Conservation (phyloP, 2,888 invertebrate genomes). For the Mesochorus sp. region DNA sequence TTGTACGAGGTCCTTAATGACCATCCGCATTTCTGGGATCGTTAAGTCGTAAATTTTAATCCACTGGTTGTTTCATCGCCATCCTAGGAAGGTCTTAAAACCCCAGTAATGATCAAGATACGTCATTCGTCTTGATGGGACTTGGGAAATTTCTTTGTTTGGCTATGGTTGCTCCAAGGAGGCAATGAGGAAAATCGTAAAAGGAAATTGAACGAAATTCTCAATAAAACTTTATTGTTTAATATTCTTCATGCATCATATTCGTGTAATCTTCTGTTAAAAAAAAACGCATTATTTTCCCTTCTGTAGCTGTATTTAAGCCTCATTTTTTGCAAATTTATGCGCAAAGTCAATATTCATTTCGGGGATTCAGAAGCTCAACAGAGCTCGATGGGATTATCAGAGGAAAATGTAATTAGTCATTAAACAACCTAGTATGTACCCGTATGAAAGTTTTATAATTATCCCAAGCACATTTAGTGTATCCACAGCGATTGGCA, state of each 20-base stretch:
- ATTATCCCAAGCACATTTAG: conserved; percentile 9
- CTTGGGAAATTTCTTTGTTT: background rate
- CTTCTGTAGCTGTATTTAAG: no score
- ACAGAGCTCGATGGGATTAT: conserved; percentile 10
- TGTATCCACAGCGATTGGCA: background rate
- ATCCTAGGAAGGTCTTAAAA: background rate
- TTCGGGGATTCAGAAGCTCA: no score
- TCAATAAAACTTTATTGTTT: no score
- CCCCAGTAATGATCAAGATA: conserved; percentile 6
- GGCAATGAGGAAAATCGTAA: no score
- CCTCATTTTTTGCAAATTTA: no score
- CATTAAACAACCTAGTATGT: background rate
- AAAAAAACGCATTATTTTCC: no score
- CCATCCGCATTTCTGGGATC: conserved; percentile 13
- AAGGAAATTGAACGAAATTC: no score
- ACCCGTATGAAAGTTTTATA: conserved; percentile 15
- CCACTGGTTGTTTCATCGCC: conserved; percentile 1
- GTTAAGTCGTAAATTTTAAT: conserved; percentile 46
- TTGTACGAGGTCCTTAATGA: background rate
- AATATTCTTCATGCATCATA: no score
- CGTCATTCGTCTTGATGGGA: background rate
- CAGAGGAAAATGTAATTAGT: background rate
- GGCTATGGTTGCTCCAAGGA: no score
- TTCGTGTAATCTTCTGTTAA: no score
- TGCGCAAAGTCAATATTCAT: no score